Conservation (phyloP, 23 tunicate species). For the Trididemnum clinides region DNA sequence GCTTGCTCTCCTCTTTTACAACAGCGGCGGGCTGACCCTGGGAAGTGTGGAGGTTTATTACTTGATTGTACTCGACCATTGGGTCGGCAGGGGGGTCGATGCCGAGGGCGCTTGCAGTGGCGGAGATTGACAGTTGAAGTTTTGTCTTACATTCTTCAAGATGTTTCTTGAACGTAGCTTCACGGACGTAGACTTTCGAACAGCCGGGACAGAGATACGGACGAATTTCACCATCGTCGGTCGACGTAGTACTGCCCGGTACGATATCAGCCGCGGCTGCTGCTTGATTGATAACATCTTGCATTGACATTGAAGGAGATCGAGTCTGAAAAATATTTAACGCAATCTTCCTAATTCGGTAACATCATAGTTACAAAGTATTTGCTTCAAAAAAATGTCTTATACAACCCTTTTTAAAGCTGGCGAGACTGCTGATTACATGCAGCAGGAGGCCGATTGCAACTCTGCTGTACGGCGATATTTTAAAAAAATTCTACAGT, state of each 20-base stretch:
- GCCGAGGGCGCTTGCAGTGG: conserved; percentile 79
- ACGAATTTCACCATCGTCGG: conserved; percentile 75
- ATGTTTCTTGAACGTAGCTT: conserved; percentile 94
- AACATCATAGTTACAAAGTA: no score
- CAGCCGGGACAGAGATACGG: conserved; percentile 96
- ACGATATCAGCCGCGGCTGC: conserved; percentile 97
- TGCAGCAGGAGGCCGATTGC: no score
- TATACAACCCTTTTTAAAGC: no score
- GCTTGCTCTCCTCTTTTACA: not conserved
- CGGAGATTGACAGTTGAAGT: conserved; percentile 62
- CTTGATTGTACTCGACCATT: conserved; percentile 10
- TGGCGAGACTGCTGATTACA: no score
- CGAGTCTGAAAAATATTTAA: not conserved
- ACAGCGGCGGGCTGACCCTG: not conserved
- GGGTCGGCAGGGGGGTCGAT: conserved; percentile 71
- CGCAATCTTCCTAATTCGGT: no score
- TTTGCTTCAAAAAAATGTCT: no score
- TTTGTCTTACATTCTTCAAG: conserved; percentile 88
- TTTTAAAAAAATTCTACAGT: no score
- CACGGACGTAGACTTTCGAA: conserved; percentile 93
- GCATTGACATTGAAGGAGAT: not conserved
- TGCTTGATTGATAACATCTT: conserved; percentile 91
- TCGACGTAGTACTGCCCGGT: conserved; percentile 26
- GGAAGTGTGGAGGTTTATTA: not conserved
- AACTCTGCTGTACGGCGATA: no score